Evolutionary conservation across 2,113 vertebrate species (phyloP).

Genomic region (Daubentonia madagascariensis): DNA sequence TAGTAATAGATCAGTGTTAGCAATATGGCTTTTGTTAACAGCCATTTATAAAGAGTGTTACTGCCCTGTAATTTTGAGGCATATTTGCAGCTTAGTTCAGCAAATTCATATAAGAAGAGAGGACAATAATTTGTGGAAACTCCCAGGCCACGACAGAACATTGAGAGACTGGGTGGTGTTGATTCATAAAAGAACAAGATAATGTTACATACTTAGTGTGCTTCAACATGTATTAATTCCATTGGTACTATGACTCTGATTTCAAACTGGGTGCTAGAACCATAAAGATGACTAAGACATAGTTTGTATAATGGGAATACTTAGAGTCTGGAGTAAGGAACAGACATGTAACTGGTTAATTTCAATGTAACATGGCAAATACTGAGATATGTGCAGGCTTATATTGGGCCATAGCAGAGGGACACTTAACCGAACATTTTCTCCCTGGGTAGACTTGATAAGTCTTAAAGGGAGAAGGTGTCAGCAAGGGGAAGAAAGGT

Average conservation of each 20-base stretch:
- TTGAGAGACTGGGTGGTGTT: not conserved
- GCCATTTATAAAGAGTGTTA: not conserved
- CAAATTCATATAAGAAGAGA: not conserved
- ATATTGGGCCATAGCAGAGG: not conserved
- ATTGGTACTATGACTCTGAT: not conserved
- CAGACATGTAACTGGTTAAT: not conserved
- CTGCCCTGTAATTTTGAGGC: not conserved
- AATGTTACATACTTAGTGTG: not conserved
- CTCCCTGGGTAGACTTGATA: not conserved
- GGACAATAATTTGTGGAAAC: conserved; percentile 14
- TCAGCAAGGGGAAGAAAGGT: not conserved
- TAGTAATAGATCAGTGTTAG: not conserved
- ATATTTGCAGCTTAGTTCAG: not conserved
- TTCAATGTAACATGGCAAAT: not conserved
- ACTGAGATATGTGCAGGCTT: not conserved
- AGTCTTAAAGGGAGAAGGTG: not conserved
- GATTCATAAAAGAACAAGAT: not conserved
- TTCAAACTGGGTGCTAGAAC: not conserved
- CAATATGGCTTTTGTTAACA: not conserved
- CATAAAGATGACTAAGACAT: not conserved
- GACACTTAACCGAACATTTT: not conserved
- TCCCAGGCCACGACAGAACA: not conserved
- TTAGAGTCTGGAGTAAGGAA: not conserved
- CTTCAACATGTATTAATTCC: not conserved
- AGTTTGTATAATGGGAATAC: not conserved